phyloP scores from a whole-genome alignment of 2,113 vertebrate species.

The Pollimyrus isidori region DNA sequence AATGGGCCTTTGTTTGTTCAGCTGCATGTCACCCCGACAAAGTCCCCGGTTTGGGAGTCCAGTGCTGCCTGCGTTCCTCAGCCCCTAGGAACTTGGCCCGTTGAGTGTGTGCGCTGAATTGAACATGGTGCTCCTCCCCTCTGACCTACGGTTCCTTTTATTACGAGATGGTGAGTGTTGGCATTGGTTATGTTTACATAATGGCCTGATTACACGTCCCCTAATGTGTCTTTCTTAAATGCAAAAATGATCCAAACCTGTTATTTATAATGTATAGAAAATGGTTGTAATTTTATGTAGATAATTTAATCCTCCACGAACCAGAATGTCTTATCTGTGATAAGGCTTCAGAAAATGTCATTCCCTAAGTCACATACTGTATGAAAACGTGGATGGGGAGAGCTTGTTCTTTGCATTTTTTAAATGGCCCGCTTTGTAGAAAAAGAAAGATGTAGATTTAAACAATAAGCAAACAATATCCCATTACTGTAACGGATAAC shows the following conservation, averaged over 20 bases:
- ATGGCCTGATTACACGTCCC: neutral
- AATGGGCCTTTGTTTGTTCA: slow-evolving; percentile 76
- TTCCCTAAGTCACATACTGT: neutral
- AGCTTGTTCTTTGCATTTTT: neutral
- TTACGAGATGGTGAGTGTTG: neutral
- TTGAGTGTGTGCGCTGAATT: neutral
- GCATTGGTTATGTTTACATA: neutral
- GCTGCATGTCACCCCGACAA: slow-evolving; percentile 31
- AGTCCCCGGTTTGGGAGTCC: slow-evolving; percentile 14
- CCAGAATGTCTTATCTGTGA: neutral
- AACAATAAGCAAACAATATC: neutral
- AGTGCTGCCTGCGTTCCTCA: slow-evolving; percentile 21
- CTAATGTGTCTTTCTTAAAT: neutral
- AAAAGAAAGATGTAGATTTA: neutral
- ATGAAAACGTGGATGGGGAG: neutral
- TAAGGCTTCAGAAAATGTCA: neutral
- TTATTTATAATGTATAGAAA: neutral
- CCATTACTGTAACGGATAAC: neutral
- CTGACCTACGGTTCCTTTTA: neutral
- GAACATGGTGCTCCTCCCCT: neutral
- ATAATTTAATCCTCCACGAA: neutral
- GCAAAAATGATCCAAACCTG: neutral
- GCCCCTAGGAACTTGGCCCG: slow-evolving; percentile 22
- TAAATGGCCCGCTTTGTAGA: neutral
- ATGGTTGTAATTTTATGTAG: neutral